These are phyloP conservation scores for Galbula dea DNA, from an alignment of 2,113 vertebrate species.

Conservation along the genomic window DNA sequence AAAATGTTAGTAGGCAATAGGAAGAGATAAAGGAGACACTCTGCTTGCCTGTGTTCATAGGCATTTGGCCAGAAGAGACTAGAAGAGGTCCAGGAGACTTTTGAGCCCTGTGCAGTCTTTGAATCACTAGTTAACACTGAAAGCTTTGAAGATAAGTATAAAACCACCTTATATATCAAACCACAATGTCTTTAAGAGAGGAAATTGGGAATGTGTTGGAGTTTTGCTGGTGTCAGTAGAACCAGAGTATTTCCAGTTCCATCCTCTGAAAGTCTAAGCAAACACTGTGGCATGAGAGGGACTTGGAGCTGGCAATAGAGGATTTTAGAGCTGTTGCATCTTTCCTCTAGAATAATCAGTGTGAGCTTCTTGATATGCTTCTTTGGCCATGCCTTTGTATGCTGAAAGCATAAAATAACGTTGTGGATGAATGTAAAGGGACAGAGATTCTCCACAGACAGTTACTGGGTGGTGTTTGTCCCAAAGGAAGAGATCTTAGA, in stretches of 20 bases:
- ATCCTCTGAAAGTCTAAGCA: neutral
- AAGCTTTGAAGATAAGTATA: neutral
- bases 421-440: neutral
- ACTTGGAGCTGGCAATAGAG: neutral
- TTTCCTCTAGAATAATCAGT: neutral
- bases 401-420: neutral
- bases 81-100: neutral
- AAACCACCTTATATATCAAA: neutral
- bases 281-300: neutral
- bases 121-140: neutral
- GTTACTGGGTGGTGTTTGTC: neutral
- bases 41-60: neutral
- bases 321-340: neutral
- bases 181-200: neutral
- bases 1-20: neutral
- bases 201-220: neutral
- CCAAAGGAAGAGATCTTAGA: neutral
- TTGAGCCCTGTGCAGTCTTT: neutral
- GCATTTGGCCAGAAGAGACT: neutral
- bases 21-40: neutral
- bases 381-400: neutral
- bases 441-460: neutral
- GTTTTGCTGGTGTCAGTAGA: neutral
- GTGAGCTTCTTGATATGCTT: neutral
- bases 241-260: neutral